Conservation (phyloP, 1,140 invertebrate genomes). For the Drosophila busckii region DNA sequence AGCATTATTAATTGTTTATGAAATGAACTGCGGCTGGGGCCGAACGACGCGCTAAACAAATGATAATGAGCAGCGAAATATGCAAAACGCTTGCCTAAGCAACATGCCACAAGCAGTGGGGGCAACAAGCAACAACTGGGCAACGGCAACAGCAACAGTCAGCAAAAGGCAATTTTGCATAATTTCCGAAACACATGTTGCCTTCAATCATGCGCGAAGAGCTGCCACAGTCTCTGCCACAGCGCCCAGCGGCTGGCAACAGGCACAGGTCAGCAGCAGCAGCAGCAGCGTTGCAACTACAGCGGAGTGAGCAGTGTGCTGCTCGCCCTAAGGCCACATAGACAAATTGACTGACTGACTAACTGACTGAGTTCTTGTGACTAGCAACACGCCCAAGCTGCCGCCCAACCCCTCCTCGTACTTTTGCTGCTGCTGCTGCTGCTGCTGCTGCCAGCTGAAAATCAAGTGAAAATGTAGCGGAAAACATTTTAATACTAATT, state of each 20-base stretch:
- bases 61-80: conserved; percentile 72
- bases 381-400: conserved; percentile 12
- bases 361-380: conserved; percentile 43
- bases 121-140: conserved; percentile 24
- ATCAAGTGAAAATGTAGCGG: conserved; percentile 75
- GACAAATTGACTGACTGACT: conserved; percentile 74
- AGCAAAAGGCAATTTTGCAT: conserved; percentile 73
- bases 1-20: conserved; percentile 73
- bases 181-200: conserved; percentile 78
- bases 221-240: conserved; percentile 10
- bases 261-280: conserved; percentile 20
- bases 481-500: conserved; percentile 78
- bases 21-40: conserved; percentile 64
- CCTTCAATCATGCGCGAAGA: conserved; percentile 76
- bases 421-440: neutral
- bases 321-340: conserved; percentile 60
- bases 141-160: conserved; percentile 17
- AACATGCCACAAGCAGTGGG: conserved; percentile 9
- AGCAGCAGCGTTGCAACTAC: neutral
- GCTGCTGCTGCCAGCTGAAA: conserved; percentile 36
- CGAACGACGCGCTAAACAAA: conserved; percentile 52
- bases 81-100: conserved; percentile 49
- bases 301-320: conserved; percentile 23
- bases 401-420: conserved; percentile 7
- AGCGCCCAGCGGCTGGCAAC: conserved; percentile 28